Percentiles rank a stretch among this genome's conserved stretches.
phyloP scores from a whole-genome alignment of 2,888 invertebrate genomes.

The Harpagoxenus sublaevis region DNA sequence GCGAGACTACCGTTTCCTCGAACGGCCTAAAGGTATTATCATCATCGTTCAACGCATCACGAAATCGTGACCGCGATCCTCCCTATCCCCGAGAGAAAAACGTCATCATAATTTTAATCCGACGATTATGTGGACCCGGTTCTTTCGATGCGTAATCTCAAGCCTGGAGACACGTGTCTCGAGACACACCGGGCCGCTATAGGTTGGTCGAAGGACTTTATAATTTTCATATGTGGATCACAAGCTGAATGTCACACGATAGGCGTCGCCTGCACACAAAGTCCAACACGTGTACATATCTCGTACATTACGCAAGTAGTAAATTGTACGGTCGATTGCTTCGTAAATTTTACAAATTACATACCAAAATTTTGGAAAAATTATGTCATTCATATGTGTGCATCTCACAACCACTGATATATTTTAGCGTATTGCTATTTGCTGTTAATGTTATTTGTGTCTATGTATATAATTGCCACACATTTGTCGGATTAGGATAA shows the following conservation, averaged over 20 bases:
- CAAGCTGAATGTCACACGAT: background rate
- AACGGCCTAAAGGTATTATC: constrained; percentile 19
- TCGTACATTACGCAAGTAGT: constrained; percentile 16
- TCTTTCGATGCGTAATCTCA: constrained; percentile 65
- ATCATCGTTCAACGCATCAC: constrained; percentile 26
- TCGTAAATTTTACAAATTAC: constrained; percentile 17
- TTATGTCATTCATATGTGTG: background rate
- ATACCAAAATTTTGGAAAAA: background rate
- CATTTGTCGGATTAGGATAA: background rate
- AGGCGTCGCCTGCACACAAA: constrained; percentile 1
- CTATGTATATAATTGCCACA: background rate
- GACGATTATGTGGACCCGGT: constrained; percentile 65
- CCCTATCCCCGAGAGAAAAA: constrained; percentile 33
- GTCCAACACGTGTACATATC: constrained; percentile 10
- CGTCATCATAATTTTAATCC: constrained; percentile 68
- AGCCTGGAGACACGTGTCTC: constrained; percentile 66
- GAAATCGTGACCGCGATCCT: constrained; percentile 37
- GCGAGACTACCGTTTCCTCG: constrained; percentile 39
- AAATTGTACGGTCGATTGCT: background rate
- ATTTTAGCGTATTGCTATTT: background rate
- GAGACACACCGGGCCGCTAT: background rate
- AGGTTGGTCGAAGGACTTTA: constrained; percentile 45
- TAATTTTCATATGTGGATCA: constrained; percentile 57
- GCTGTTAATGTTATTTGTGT: background rate
- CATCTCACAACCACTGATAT: background rate